Evolutionary conservation across 1,140 invertebrate species (phyloP).

Genomic region (Psix sp.): DNA sequence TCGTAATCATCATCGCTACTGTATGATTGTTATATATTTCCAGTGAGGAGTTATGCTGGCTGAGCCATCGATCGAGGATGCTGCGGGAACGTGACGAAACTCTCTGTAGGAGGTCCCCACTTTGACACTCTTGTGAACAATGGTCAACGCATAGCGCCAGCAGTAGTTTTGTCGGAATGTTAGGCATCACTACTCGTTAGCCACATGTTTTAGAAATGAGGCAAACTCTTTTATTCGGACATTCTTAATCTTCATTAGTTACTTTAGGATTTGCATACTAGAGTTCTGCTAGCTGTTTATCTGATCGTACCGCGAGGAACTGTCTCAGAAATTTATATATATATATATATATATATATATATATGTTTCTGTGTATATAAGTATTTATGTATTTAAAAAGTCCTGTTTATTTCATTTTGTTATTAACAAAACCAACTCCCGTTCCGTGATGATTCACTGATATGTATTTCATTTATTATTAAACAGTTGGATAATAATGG

Average conservation of each 20-base stretch:
- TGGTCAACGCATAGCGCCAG: conserved; percentile 57
- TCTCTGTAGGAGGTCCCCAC: conserved; percentile 69
- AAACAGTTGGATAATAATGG: conserved; percentile 11
- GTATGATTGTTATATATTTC: conserved; percentile 57
- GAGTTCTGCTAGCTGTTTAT: conserved; percentile 61
- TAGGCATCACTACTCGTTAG: conserved; percentile 62
- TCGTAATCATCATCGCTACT: conserved; percentile 58
- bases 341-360: conserved; percentile 31
- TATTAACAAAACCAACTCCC: conserved; percentile 18
- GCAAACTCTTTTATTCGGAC: conserved; percentile 65
- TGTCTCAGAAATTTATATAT: conserved; percentile 44
- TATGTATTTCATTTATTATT: conserved; percentile 39
- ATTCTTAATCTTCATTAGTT: conserved; percentile 75
- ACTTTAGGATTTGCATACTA: conserved; percentile 70
- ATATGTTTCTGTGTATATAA: too few species aligned
- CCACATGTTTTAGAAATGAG: conserved; percentile 69
- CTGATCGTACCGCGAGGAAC: conserved; percentile 67
- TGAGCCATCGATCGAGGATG: conserved; percentile 29
- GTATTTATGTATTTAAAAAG: too few species aligned
- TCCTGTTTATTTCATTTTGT: conserved; percentile 32
- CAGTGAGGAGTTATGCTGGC: conserved; percentile 46
- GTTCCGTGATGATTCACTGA: conserved; percentile 29
- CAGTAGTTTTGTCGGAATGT: conserved; percentile 63
- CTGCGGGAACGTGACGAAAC: conserved; percentile 61
- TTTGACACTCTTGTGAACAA: conserved; percentile 67